These are phyloP conservation scores for Linyphia triangularis DNA, from an alignment of 2,888 invertebrate species.

Conservation along the genomic window DNA sequence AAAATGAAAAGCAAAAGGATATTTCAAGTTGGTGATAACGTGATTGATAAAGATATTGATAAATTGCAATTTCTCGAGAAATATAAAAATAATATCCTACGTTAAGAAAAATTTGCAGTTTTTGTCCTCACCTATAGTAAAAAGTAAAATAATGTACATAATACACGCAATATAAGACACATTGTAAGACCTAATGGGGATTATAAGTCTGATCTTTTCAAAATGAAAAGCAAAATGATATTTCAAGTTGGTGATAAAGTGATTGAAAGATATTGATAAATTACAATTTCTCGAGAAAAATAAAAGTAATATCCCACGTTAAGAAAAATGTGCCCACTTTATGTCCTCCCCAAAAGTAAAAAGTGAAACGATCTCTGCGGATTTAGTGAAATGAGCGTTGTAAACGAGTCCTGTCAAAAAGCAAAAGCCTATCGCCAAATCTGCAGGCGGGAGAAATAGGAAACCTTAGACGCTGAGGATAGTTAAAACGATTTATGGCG, in stretches of 20 bases:
- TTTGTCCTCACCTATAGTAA: background rate
- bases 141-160: background rate
- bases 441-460: background rate
- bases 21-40: too few species aligned
- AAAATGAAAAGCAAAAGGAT: too few species aligned
- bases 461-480: conserved; percentile 29
- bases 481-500: conserved; percentile 54
- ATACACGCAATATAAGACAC: too few species aligned
- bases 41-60: background rate
- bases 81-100: background rate
- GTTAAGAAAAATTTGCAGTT: background rate
- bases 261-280: background rate
- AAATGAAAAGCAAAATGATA: too few species aligned
- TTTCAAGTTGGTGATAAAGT: too few species aligned
- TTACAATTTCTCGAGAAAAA: background rate
- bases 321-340: conserved; percentile 1
- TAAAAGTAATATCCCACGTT: background rate
- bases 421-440: background rate
- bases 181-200: too few species aligned
- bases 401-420: conserved; percentile 35
- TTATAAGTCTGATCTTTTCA: too few species aligned
- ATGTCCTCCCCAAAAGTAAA: background rate
- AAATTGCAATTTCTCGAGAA: background rate
- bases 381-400: background rate
- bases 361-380: background rate